Conservation (phyloP, 2,888 invertebrate species). For the Callyntrura sp. region DNA sequence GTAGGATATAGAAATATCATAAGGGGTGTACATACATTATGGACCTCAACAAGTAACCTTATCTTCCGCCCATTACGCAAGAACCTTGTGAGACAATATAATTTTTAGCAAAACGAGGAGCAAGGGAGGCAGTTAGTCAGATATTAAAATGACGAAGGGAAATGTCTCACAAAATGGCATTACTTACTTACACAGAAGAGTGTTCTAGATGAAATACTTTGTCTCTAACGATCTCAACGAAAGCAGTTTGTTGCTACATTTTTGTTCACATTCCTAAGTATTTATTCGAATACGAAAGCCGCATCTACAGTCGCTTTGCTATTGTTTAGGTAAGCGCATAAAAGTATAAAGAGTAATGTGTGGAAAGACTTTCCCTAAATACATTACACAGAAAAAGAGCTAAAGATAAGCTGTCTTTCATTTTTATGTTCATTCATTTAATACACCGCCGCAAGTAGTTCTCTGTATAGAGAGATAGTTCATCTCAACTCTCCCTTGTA, state of each 20-base stretch:
- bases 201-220: not conserved
- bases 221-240: not conserved
- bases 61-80: constrained; percentile 34
- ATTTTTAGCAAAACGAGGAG: constrained; percentile 35
- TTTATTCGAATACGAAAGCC: constrained; percentile 20
- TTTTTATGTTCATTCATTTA: not conserved
- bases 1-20: no score
- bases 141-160: constrained; percentile 34
- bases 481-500: not conserved
- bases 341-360: not conserved
- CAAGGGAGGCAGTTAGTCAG: constrained; percentile 28
- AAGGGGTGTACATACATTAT: no score
- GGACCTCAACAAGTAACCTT: constrained; percentile 24
- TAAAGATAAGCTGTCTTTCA: constrained; percentile 51
- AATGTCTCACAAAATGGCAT: constrained; percentile 29
- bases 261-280: not conserved
- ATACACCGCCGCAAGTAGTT: not conserved
- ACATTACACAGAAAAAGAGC: constrained; percentile 26
- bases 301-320: not conserved
- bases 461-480: not conserved
- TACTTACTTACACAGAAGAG: not conserved
- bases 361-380: constrained; percentile 8
- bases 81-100: not conserved
- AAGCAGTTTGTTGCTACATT: no score
- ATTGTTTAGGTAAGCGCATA: not conserved